phyloP scores from a whole-genome alignment of 2,797 vertebrate species.

The Carduelis carduelis region DNA sequence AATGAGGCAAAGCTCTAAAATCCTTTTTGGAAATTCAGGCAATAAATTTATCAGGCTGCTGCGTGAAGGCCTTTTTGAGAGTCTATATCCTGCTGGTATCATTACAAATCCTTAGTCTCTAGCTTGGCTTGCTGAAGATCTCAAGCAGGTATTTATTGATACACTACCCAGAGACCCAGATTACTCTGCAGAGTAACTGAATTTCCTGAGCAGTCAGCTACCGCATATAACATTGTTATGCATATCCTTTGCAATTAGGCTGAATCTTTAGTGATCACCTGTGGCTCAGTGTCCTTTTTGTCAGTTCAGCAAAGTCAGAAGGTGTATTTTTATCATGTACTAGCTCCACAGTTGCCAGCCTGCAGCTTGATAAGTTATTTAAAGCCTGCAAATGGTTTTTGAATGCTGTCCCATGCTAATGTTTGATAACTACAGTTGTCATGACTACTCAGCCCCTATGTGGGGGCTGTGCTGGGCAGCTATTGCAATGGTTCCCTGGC shows the following conservation, averaged over 20 bases:
- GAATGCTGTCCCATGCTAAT: not conserved
- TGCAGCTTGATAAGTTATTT: not conserved
- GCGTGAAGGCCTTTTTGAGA: not conserved
- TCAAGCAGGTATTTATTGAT: slow-evolving; percentile 10
- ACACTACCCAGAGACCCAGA: not conserved
- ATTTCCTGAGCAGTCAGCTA: not conserved
- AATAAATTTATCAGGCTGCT: not conserved
- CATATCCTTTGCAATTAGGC: not conserved
- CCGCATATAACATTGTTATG: not conserved
- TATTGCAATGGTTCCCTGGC: not conserved
- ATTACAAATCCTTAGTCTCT: not conserved
- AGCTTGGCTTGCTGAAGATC: not conserved
- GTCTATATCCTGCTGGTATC: not conserved
- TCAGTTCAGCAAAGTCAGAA: not conserved
- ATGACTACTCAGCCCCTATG: not conserved
- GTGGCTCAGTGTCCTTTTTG: not conserved
- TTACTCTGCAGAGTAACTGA: not conserved
- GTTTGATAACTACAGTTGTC: not conserved
- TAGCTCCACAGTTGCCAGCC: not conserved
- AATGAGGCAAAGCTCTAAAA: not conserved
- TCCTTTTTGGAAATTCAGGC: not conserved
- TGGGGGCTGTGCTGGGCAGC: not conserved
- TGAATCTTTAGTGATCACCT: not conserved
- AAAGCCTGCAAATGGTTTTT: not conserved
- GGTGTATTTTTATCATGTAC: not conserved